phyloP scores from a whole-genome alignment of 1,140 invertebrate species.

The Drosophila sechellia region DNA sequence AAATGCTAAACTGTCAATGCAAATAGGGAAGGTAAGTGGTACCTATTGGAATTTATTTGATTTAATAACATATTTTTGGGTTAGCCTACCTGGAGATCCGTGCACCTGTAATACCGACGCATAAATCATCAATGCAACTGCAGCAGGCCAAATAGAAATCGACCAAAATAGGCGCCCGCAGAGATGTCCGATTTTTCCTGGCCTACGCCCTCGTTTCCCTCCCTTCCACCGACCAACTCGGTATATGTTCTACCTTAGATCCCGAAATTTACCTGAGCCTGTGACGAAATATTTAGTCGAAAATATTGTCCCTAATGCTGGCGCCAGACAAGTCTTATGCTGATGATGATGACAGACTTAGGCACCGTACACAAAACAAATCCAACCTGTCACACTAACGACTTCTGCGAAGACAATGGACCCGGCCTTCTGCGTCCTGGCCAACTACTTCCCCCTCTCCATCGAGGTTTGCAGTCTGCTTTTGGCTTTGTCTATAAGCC shows the following conservation, averaged over 20 bases:
- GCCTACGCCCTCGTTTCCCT: conserved; percentile 60
- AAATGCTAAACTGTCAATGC: neutral
- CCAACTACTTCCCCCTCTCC: conserved; percentile 10
- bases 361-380: conserved; percentile 78
- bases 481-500: conserved; percentile 68
- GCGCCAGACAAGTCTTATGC: conserved; percentile 83
- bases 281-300: conserved; percentile 84
- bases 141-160: conserved; percentile 54
- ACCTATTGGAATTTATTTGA: conserved; percentile 25
- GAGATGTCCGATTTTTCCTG: conserved; percentile 43
- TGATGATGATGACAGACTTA: conserved; percentile 84
- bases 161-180: conserved; percentile 76
- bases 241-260: neutral
- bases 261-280: conserved; percentile 44
- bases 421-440: conserved; percentile 13
- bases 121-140: conserved; percentile 76
- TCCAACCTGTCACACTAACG: conserved; percentile 84
- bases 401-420: conserved; percentile 83
- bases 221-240: neutral
- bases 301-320: conserved; percentile 84
- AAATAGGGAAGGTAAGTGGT: neutral
- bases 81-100: conserved; percentile 47
- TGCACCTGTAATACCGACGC: conserved; percentile 63
- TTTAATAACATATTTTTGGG: conserved; percentile 17
- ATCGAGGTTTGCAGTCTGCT: conserved; percentile 28